phyloP scores from a whole-genome alignment of 2,797 vertebrate genomes.

The Nannoperca obscura region DNA sequence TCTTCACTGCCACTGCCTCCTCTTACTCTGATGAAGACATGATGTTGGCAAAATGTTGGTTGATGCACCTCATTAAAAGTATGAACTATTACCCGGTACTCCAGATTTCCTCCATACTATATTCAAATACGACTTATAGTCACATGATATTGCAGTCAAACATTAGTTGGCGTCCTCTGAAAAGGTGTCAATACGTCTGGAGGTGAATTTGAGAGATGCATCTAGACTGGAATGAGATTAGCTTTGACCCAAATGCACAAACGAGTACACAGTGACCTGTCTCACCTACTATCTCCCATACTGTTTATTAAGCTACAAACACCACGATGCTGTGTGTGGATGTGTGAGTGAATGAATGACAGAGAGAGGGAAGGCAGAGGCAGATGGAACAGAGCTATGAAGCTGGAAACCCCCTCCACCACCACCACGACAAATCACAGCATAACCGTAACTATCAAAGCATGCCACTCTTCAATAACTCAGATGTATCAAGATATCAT shows the following conservation, averaged over 20 bases:
- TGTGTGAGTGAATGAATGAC: constrained; percentile 9
- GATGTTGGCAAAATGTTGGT: not conserved
- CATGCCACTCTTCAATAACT: constrained; percentile 50
- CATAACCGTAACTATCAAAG: constrained; percentile 53
- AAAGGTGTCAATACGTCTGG: constrained; percentile 71
- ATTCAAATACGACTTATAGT: constrained; percentile 1
- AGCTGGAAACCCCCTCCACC: constrained; percentile 22
- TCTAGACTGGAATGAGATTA: constrained; percentile 63
- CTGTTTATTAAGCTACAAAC: constrained; percentile 23
- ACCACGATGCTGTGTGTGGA: not conserved
- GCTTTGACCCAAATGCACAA: constrained; percentile 52
- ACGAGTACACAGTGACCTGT: constrained; percentile 37
- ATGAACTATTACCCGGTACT: not conserved
- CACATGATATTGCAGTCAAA: constrained; percentile 37
- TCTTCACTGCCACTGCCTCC: not conserved
- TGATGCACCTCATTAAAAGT: constrained; percentile 27
- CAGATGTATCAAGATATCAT: constrained; percentile 59
- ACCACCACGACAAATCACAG: constrained; percentile 51
- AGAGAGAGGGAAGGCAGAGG: not conserved
- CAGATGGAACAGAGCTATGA: constrained; percentile 15
- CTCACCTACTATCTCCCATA: constrained; percentile 29
- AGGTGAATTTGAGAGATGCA: constrained; percentile 74
- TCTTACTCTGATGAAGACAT: constrained; percentile 4
- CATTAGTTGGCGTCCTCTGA: constrained; percentile 51
- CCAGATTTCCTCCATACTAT: not conserved